phyloP scores from a whole-genome alignment of 2,113 vertebrate species.

The Gallinago jamesoni region DNA sequence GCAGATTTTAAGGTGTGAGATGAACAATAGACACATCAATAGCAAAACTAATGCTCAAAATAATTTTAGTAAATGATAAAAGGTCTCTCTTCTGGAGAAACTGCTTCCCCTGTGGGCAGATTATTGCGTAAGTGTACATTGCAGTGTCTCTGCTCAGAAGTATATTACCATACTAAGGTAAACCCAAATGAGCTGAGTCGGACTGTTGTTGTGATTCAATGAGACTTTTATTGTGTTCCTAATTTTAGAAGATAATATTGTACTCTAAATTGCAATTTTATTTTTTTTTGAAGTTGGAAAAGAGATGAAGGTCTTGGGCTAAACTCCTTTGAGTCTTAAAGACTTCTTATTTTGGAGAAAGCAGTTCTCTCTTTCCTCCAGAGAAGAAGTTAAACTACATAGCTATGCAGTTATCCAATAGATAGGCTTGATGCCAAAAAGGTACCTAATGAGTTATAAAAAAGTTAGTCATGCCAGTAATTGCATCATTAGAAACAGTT shows the following conservation, averaged over 20 bases:
- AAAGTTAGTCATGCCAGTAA: conserved; percentile 45
- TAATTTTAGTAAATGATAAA: conserved; percentile 1
- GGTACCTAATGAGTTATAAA: conserved; percentile 54
- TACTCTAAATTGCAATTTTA: background rate
- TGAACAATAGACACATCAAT: background rate
- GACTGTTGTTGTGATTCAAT: background rate
- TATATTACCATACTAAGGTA: background rate
- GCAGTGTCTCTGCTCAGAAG: background rate
- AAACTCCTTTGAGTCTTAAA: background rate
- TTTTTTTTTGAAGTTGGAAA: background rate
- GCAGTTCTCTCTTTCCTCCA: background rate
- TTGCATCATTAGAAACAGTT: conserved; percentile 32
- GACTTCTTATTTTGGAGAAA: background rate
- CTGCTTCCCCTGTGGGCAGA: background rate
- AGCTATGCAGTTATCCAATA: conserved; percentile 33
- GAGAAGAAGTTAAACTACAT: conserved; percentile 15
- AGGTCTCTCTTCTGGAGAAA: conserved; percentile 8
- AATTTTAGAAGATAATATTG: conserved; percentile 2
- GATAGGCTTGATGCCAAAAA: conserved; percentile 40
- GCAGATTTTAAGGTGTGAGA: background rate
- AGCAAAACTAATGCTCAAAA: conserved; percentile 17
- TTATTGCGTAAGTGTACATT: background rate
- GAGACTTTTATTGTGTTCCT: background rate
- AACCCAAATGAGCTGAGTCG: background rate
- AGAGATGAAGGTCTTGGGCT: background rate